A percentile compares a stretch with the other conserved stretches of the same genome.
These are phyloP conservation scores for Abramis brama DNA, from an alignment of 2,113 vertebrate genomes.

Conservation along the genomic window DNA sequence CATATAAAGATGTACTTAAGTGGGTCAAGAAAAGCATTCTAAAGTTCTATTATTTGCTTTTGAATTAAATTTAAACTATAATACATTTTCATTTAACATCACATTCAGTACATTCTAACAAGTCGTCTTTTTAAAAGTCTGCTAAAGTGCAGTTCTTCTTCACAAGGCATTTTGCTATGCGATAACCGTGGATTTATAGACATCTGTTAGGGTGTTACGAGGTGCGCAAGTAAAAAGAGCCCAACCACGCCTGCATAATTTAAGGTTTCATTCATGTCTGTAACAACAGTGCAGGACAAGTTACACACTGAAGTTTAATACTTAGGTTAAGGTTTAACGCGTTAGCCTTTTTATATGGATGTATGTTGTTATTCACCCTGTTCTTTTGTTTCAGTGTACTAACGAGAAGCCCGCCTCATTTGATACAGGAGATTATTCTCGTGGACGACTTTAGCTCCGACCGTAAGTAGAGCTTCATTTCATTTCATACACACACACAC, in stretches of 20 bases:
- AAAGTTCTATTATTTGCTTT: neutral
- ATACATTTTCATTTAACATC: neutral
- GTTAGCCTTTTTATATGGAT: neutral
- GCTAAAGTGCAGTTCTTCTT: too few relatives aligned
- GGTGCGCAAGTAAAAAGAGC: too few relatives aligned
- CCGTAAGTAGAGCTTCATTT: constrained; percentile 79
- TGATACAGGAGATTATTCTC: constrained; percentile 96
- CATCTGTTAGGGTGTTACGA: too few relatives aligned
- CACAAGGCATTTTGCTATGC: too few relatives aligned
- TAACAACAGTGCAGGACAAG: neutral
- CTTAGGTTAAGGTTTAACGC: neutral
- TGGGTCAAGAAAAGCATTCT: neutral
- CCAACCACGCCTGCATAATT: neutral
- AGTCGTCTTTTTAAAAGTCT: neutral
- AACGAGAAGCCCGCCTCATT: constrained; percentile 84
- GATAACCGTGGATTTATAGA: too few relatives aligned
- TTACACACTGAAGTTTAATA: neutral
- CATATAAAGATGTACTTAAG: neutral
- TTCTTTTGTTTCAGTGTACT: constrained; percentile 81
- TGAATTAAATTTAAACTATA: neutral
- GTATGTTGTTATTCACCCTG: neutral
- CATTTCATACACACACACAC: neutral
- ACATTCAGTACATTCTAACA: neutral
- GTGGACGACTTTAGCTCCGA: constrained; percentile 98
- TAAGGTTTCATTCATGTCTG: neutral